Percentiles rank a stretch among this genome's conserved stretches.
phyloP scores from a whole-genome alignment of 2,113 vertebrate species.

The Bostrychus sinensis region DNA sequence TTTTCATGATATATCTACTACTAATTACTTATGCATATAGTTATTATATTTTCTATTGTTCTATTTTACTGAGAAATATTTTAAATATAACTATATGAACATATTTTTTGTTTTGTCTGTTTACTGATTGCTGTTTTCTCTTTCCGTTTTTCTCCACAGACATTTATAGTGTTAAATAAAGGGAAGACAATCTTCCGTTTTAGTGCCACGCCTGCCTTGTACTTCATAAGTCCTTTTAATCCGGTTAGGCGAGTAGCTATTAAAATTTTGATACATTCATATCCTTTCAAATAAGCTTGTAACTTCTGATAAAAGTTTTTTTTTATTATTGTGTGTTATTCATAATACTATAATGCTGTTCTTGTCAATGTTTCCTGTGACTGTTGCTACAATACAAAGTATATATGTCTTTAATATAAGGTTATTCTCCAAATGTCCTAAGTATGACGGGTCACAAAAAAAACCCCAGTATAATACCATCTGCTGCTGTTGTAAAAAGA shows the following conservation, averaged over 20 bases:
- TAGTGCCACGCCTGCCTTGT: slow-evolving; percentile 98
- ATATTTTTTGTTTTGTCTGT: slow-evolving; percentile 1
- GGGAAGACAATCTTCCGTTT: slow-evolving; percentile 99
- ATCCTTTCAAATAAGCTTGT: slow-evolving; percentile 87
- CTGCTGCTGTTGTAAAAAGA: slow-evolving; percentile 41
- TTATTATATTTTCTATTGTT: background rate
- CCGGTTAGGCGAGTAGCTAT: slow-evolving; percentile 97
- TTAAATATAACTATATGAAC: background rate
- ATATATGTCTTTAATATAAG: background rate
- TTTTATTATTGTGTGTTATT: slow-evolving; percentile 61
- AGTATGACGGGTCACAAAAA: slow-evolving; percentile 2
- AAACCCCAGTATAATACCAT: slow-evolving; percentile 8
- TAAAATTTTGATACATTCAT: slow-evolving; percentile 99
- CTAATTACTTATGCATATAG: background rate
- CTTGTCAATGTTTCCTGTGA: slow-evolving; percentile 37
- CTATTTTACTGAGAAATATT: background rate
- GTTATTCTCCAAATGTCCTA: background rate
- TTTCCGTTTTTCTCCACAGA: slow-evolving; percentile 84
- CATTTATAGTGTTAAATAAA: slow-evolving; percentile 99
- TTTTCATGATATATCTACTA: background rate
- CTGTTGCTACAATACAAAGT: slow-evolving; percentile 17
- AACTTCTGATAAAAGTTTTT: slow-evolving; percentile 48
- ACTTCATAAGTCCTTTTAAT: slow-evolving; percentile 99
- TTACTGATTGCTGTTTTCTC: slow-evolving; percentile 15
- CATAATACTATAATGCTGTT: slow-evolving; percentile 46